These are phyloP conservation scores for Pipistrellus kuhlii DNA, from an alignment of 2,797 vertebrate species.

Conservation along the genomic window DNA sequence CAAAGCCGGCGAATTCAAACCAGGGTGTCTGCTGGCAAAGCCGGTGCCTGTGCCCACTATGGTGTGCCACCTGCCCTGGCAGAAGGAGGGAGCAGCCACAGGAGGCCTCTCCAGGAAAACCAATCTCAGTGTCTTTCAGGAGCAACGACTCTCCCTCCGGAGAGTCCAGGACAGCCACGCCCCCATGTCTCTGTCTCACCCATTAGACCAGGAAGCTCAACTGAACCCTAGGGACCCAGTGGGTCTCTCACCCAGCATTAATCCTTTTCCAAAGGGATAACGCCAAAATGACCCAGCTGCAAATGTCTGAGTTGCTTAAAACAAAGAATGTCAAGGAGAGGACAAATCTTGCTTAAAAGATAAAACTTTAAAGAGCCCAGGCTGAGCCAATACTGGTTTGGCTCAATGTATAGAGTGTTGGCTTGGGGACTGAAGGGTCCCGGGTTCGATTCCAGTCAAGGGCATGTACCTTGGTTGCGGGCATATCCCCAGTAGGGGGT, in stretches of 20 bases:
- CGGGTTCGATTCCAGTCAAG: no score
- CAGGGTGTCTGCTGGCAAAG: background rate
- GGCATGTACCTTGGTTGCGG: no score
- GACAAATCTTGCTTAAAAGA: background rate
- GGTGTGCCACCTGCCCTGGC: background rate
- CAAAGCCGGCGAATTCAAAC: background rate
- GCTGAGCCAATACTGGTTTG: background rate
- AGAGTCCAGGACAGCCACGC: no score
- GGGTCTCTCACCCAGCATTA: background rate
- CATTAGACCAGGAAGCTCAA: rapidly evolving
- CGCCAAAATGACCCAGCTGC: background rate
- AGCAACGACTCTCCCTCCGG: background rate
- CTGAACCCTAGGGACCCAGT: background rate
- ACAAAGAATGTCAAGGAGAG: constrained; percentile 33
- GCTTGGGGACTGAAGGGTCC: no score
- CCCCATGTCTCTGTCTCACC: background rate
- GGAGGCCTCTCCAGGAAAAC: background rate
- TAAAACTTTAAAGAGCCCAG: background rate
- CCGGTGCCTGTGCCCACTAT: rapidly evolving
- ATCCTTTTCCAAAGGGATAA: background rate
- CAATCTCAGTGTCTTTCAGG: background rate
- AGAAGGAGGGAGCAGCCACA: background rate
- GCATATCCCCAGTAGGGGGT: no score
- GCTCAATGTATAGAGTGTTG: no score
- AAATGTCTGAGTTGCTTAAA: constrained; percentile 28